Evolutionary conservation across 2,113 vertebrate genomes (phyloP).

Genomic region (Chloropsis cyanopogon): DNA sequence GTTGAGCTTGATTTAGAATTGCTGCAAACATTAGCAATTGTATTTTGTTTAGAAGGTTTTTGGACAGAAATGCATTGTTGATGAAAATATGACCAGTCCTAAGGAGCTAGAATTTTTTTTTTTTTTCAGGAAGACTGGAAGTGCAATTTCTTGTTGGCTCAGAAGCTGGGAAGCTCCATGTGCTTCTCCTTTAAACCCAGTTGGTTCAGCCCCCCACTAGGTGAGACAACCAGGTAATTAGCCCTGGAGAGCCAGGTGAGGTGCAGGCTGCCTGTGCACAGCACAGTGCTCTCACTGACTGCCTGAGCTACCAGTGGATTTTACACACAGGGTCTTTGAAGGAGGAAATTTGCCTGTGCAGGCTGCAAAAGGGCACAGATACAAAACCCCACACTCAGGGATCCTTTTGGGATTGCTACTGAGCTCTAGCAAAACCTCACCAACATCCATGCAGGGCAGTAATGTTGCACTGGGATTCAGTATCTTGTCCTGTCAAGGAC

Average conservation of each 20-base stretch:
- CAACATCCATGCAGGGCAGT: background rate
- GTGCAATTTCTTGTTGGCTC: background rate
- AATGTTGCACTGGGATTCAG: background rate
- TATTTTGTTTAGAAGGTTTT: background rate
- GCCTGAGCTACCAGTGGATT: background rate
- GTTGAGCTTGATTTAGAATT: background rate
- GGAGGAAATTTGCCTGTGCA: background rate
- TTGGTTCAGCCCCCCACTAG: background rate
- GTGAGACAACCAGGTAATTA: background rate
- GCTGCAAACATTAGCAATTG: accelerated
- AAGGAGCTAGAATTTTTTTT: background rate
- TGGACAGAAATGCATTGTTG: background rate
- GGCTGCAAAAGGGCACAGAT: background rate
- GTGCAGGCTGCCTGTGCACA: background rate
- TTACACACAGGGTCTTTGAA: background rate
- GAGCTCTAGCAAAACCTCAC: background rate
- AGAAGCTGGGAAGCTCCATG: background rate
- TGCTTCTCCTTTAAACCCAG: background rate
- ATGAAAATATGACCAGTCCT: background rate
- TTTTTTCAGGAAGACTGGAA: background rate
- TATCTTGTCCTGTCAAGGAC: background rate
- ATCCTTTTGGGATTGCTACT: background rate
- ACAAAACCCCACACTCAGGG: background rate
- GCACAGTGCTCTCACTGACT: background rate
- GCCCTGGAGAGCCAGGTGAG: background rate